Evolutionary conservation across 2,113 vertebrate genomes (phyloP).

Genomic region (Leptosomus discolor): DNA sequence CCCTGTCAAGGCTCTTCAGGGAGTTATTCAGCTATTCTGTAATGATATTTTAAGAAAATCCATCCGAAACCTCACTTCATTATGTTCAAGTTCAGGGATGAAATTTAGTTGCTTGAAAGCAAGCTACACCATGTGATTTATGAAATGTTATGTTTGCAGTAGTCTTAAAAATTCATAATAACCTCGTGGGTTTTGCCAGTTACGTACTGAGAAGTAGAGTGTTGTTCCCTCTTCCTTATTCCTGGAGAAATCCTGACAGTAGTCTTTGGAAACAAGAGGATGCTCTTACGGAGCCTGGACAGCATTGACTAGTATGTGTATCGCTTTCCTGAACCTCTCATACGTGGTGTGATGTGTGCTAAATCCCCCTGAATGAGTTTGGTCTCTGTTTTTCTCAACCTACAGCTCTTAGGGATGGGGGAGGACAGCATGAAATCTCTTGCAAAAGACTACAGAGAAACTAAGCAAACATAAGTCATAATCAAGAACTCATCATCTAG

Average conservation of each 20-base stretch:
- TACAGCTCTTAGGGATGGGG: neutral
- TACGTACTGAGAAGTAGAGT: neutral
- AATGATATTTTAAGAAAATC: neutral
- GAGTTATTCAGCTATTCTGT: neutral
- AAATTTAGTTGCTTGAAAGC: neutral
- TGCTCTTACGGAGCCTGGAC: neutral
- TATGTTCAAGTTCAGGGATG: neutral
- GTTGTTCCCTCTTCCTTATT: neutral
- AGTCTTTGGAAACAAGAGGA: neutral
- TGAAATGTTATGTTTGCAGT: neutral
- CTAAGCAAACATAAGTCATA: neutral
- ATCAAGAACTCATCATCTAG: neutral
- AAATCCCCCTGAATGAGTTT: neutral
- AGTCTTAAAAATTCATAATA: neutral
- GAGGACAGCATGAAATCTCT: neutral
- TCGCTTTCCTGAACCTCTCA: accelerated
- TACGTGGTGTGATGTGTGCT: neutral
- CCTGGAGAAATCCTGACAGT: neutral
- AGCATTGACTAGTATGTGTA: neutral
- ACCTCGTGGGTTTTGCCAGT: neutral
- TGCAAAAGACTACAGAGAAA: neutral
- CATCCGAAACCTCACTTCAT: neutral
- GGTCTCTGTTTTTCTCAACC: neutral
- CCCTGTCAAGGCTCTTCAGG: neutral
- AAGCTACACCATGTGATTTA: neutral